Evolutionary conservation across 1,140 invertebrate species (phyloP).

Genomic region (Orius insidiosus): DNA sequence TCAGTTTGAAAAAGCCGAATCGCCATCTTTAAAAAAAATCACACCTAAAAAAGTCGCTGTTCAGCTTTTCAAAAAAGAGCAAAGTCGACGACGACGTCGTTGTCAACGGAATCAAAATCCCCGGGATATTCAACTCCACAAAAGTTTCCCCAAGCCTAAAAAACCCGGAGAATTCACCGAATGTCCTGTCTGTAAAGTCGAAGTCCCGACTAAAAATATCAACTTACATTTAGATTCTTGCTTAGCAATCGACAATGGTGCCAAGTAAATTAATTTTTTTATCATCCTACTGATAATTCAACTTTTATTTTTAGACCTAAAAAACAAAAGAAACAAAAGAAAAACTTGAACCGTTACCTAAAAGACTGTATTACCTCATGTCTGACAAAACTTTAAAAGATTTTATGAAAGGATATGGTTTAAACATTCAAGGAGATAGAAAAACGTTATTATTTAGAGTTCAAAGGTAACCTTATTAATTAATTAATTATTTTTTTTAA

Average conservation of each 20-base stretch:
- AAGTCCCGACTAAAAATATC: constrained; percentile 28
- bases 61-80: background rate
- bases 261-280: constrained; percentile 7
- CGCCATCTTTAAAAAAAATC: constrained; percentile 5
- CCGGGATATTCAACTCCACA: constrained; percentile 22
- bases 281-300: too few species aligned
- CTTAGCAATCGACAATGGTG: constrained; percentile 24
- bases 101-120: constrained; percentile 13
- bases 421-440: constrained; percentile 30
- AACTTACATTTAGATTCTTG: constrained; percentile 38
- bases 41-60: background rate
- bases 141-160: constrained; percentile 17
- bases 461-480: constrained; percentile 21
- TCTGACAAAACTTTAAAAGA: constrained; percentile 32
- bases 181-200: constrained; percentile 36
- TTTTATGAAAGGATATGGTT: constrained; percentile 31
- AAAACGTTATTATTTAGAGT: constrained; percentile 28
- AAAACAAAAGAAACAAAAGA: constrained; percentile 8
- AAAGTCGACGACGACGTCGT: constrained; percentile 6
- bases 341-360: constrained; percentile 25
- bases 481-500: too few species aligned
- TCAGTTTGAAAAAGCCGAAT: background rate
- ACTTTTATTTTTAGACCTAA: constrained; percentile 21
- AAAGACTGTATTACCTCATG: constrained; percentile 36
- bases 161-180: constrained; percentile 22